These are phyloP conservation scores for Upupa epops DNA, from an alignment of 2,113 vertebrate genomes.

Conservation along the genomic window DNA sequence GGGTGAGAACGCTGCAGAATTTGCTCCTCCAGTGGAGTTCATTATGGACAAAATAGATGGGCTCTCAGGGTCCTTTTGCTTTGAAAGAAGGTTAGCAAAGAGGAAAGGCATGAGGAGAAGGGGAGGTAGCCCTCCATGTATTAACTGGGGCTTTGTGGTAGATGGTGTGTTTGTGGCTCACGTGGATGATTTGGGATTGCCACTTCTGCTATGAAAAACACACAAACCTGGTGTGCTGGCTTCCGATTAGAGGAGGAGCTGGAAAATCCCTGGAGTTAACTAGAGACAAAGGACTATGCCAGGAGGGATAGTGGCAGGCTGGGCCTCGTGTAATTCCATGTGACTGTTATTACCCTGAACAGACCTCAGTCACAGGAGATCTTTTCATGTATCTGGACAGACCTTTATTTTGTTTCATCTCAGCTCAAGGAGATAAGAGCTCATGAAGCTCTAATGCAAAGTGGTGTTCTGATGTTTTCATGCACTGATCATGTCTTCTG, in stretches of 20 bases:
- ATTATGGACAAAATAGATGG: not conserved
- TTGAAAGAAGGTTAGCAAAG: not conserved
- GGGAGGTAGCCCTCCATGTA: not conserved
- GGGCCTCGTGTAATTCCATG: accelerated
- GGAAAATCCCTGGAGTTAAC: not conserved
- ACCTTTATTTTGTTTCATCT: not conserved
- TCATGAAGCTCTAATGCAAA: not conserved
- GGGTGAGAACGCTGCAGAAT: not conserved
- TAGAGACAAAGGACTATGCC: not conserved
- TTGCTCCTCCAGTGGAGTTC: not conserved
- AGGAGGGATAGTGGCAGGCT: not conserved
- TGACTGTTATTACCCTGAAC: accelerated
- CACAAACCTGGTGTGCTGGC: not conserved
- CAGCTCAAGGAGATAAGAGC: not conserved
- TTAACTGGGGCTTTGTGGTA: not conserved
- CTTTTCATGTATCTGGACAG: not conserved
- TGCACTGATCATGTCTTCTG: not conserved
- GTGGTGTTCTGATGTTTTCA: not conserved
- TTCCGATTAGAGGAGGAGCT: not conserved
- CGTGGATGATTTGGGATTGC: not conserved
- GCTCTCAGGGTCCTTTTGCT: not conserved
- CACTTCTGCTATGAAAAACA: not conserved
- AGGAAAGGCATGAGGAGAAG: not conserved
- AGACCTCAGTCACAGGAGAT: not conserved
- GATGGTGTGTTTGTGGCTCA: not conserved